These are phyloP conservation scores for Hypomesus transpacificus DNA, from an alignment of 2,113 vertebrate species.

Conservation along the genomic window DNA sequence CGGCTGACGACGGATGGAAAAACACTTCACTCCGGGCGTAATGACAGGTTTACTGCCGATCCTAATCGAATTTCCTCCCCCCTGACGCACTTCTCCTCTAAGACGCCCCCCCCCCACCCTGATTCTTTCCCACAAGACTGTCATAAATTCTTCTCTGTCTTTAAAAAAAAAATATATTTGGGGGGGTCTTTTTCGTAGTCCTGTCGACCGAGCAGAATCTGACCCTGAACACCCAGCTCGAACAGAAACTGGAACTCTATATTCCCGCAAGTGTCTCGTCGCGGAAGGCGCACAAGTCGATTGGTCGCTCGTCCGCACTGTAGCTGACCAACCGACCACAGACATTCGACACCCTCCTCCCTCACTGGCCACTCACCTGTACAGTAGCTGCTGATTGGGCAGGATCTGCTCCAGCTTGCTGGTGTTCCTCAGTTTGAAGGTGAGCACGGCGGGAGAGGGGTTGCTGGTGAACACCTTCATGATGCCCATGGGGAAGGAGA, in stretches of 20 bases:
- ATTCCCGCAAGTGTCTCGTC: too few relatives aligned
- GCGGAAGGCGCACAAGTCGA: too few relatives aligned
- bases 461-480: constrained; percentile 95
- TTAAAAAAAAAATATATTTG: background rate
- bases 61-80: constrained; percentile 63
- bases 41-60: constrained; percentile 59
- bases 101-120: constrained; percentile 17
- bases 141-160: background rate
- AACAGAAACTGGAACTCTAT: too few relatives aligned
- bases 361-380: constrained; percentile 74
- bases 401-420: constrained; percentile 90
- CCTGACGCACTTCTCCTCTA: constrained; percentile 48
- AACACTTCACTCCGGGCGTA: constrained; percentile 60
- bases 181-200: background rate
- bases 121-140: background rate
- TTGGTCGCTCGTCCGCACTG: background rate
- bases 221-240: too few relatives aligned
- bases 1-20: constrained; percentile 53
- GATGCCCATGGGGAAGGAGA: constrained; percentile 95
- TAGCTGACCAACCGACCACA: too few relatives aligned
- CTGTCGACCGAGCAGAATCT: too few relatives aligned
- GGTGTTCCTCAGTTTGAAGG: constrained; percentile 91
- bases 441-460: constrained; percentile 87
- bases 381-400: constrained; percentile 90
- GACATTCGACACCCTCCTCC: too few relatives aligned